Conservation (phyloP, 2,888 invertebrate species). For the Stenodera caucasica region DNA sequence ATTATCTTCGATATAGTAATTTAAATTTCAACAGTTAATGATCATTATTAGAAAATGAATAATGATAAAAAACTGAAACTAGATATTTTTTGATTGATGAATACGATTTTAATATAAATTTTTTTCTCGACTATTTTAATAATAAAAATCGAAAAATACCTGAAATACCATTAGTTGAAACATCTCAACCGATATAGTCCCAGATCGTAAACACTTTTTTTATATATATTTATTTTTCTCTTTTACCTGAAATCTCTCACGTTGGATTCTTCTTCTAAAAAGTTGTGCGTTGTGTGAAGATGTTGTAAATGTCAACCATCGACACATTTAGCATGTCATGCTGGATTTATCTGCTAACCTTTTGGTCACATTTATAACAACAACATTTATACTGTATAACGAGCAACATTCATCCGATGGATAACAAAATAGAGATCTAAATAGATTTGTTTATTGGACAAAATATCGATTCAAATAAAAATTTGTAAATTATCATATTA, state of each 20-base stretch:
- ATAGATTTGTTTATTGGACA: neutral
- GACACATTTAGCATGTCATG: slow-evolving; percentile 19
- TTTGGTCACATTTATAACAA: slow-evolving; percentile 12
- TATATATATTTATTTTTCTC: neutral
- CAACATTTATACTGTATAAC: slow-evolving; percentile 4
- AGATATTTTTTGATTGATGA: neutral
- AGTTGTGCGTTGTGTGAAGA: slow-evolving; percentile 10
- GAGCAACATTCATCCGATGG: neutral
- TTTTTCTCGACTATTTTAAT: neutral
- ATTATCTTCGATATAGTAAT: neutral
- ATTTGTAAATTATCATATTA: neutral
- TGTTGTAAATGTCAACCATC: slow-evolving; percentile 22
- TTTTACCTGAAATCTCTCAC: slow-evolving; percentile 7
- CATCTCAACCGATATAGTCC: slow-evolving; percentile 17
- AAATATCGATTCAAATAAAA: too few species aligned
- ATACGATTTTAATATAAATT: too few species aligned
- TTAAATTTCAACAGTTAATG: neutral
- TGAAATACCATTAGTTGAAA: slow-evolving; percentile 17
- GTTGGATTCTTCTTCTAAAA: neutral
- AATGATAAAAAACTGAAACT: neutral
- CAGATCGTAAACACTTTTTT: slow-evolving; percentile 21
- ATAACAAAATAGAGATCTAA: neutral
- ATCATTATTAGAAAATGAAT: neutral
- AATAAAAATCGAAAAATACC: slow-evolving; percentile 3
- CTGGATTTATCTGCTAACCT: slow-evolving; percentile 17